Percentiles rank a stretch among this genome's conserved stretches.
Conservation (phyloP, 2,797 vertebrate species). For the Tapera naevia region DNA sequence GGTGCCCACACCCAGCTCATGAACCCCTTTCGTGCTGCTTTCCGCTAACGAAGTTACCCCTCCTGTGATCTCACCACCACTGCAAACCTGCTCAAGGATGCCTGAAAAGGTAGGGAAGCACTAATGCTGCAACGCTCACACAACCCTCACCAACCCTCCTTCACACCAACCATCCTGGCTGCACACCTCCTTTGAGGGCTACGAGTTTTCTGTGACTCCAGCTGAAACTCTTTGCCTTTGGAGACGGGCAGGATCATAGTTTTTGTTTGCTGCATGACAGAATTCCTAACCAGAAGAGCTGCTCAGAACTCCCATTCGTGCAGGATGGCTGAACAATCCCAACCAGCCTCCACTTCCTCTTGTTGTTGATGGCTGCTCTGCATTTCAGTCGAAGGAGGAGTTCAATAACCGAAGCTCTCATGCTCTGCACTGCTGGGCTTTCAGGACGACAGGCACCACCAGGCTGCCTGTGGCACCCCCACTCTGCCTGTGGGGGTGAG, state of each 20-base stretch:
- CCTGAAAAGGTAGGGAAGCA: background rate
- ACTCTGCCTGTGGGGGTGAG: background rate
- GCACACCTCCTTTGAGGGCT: background rate
- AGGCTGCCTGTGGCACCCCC: background rate
- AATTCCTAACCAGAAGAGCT: background rate
- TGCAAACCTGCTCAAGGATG: background rate
- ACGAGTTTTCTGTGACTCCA: background rate
- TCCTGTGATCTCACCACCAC: background rate
- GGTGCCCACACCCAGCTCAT: background rate
- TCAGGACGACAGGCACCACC: accelerated
- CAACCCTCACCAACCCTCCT: background rate
- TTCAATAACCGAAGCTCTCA: no score
- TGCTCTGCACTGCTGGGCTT: accelerated
- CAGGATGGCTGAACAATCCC: background rate
- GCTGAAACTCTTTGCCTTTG: background rate
- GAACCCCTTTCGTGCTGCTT: background rate
- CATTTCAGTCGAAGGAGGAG: background rate
- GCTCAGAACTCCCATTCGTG: background rate
- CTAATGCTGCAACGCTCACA: background rate
- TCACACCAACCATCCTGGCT: background rate
- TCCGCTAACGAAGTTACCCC: background rate
- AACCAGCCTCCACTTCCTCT: background rate
- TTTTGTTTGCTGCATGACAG: accelerated
- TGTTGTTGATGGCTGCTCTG: background rate
- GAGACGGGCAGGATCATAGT: background rate